phyloP scores from a whole-genome alignment of 2,113 vertebrate species.

The Ovis aries region ARS-UI_Ramb_v3.0 NC_056080.1:11296001-11296500 shows the following conservation, averaged over 20 bases:
- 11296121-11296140: background rate
- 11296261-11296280: conserved; percentile 41
- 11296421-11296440: conserved; percentile 26
- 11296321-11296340: background rate
- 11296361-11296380: background rate
- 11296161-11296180: background rate
- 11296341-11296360: background rate
- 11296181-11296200: background rate
- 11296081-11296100: background rate
- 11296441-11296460: background rate
- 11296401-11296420: conserved; percentile 5
- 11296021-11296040: background rate
- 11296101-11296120: background rate
- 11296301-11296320: background rate
- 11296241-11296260: background rate
- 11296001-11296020: background rate
- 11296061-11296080: background rate
- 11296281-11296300: background rate
- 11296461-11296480: background rate
- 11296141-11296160: conserved; percentile 15
- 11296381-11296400: background rate
- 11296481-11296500: conserved; percentile 1
- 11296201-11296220: background rate
- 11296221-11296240: background rate
- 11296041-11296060: background rate